Conservation (phyloP, 2,797 vertebrate species). For the Xenentodon cancila region DNA sequence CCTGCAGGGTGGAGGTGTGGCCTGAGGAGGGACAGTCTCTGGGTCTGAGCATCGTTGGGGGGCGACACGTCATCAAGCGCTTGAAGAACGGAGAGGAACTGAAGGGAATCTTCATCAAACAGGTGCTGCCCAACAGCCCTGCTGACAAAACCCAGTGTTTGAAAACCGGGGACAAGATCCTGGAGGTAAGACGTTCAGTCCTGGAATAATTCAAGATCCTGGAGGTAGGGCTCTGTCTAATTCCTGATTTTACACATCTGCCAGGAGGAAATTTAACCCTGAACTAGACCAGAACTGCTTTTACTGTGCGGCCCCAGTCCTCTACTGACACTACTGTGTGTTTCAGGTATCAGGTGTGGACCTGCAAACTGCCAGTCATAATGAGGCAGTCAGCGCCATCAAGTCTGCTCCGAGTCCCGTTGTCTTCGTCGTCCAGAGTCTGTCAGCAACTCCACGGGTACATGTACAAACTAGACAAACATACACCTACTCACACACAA, state of each 20-base stretch:
- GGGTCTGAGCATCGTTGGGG: slow-evolving; percentile 97
- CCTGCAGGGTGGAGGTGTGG: slow-evolving; percentile 90
- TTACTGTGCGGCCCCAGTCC: background rate
- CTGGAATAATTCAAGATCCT: too few species aligned
- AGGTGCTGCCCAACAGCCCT: slow-evolving; percentile 91
- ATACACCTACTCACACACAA: background rate
- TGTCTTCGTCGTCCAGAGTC: slow-evolving; percentile 92
- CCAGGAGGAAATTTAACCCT: background rate
- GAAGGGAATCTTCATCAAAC: slow-evolving; percentile 97
- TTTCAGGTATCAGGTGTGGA: slow-evolving; percentile 89
- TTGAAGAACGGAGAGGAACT: slow-evolving; percentile 96
- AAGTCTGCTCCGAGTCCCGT: slow-evolving; percentile 90
- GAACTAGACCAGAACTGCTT: background rate
- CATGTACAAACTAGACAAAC: slow-evolving; percentile 10
- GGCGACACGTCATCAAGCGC: slow-evolving; percentile 91
- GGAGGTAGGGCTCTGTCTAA: background rate
- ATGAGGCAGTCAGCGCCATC: slow-evolving; percentile 92
- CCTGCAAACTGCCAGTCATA: slow-evolving; percentile 88
- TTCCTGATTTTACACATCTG: background rate
- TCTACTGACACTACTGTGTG: background rate
- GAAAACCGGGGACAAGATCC: slow-evolving; percentile 97
- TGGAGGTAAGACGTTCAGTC: slow-evolving; percentile 82
- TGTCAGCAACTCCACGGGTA: slow-evolving; percentile 89
- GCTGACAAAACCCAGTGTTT: slow-evolving; percentile 86
- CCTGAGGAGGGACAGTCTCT: slow-evolving; percentile 87